phyloP scores from a whole-genome alignment of 2,797 vertebrate genomes.

The Lophius americanus region DNA sequence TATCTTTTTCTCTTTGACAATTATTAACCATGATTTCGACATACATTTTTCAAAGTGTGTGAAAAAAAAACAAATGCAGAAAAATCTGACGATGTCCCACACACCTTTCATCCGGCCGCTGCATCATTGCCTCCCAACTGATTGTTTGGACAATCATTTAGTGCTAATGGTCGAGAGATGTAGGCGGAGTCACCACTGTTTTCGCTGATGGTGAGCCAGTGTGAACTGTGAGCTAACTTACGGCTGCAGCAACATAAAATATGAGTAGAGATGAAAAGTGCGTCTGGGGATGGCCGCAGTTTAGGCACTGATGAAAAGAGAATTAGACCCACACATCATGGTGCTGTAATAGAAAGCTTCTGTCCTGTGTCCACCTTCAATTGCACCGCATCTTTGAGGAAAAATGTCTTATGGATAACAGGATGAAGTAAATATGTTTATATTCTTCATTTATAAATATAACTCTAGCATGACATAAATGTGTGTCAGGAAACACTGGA shows the following conservation, averaged over 20 bases:
- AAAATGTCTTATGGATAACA: conserved; percentile 2
- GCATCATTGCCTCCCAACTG: conserved; percentile 26
- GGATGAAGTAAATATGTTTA: conserved; percentile 1
- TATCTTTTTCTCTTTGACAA: no score
- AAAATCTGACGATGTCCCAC: conserved; percentile 9
- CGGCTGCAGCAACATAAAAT: conserved; percentile 49
- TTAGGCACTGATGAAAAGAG: conserved; percentile 49
- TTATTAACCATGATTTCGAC: no score
- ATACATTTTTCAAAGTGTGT: neutral
- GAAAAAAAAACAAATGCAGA: conserved; percentile 2
- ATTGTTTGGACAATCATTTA: conserved; percentile 51
- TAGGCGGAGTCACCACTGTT: conserved; percentile 18
- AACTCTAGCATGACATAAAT: conserved; percentile 10
- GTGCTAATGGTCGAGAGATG: conserved; percentile 20
- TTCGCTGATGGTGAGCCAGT: conserved; percentile 37
- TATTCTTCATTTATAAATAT: conserved; percentile 6
- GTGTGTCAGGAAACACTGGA: neutral
- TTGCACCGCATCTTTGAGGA: conserved; percentile 26
- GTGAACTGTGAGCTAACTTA: conserved; percentile 53
- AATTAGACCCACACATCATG: conserved; percentile 29
- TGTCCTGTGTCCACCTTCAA: conserved; percentile 16
- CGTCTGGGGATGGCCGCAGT: conserved; percentile 44
- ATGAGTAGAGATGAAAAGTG: conserved; percentile 41
- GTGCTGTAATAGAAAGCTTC: conserved; percentile 24
- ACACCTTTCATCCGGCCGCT: conserved; percentile 11